Conservation (phyloP, 2,888 invertebrate species). For the Boloria selene region DNA sequence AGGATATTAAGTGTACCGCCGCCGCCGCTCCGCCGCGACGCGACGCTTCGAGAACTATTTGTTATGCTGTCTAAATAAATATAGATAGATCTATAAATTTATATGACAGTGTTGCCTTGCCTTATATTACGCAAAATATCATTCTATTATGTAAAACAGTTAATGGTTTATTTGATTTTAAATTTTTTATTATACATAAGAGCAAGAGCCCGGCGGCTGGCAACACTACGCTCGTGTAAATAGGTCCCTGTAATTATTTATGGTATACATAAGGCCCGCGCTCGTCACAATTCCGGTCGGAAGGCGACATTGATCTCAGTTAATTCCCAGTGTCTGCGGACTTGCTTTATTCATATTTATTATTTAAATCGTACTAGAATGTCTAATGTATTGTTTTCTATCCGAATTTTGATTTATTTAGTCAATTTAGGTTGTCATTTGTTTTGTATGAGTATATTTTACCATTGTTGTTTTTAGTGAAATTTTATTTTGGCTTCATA, state of each 20-base stretch:
- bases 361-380: conserved; percentile 8
- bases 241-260: conserved; percentile 20
- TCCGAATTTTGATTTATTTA: conserved; percentile 53
- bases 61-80: conserved; percentile 11
- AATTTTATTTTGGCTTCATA: conserved; percentile 74
- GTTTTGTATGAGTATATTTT: conserved; percentile 75
- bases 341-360: conserved; percentile 10
- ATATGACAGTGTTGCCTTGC: conserved; percentile 9
- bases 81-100: conserved; percentile 16
- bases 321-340: conserved; percentile 16
- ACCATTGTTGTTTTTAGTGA: conserved; percentile 72
- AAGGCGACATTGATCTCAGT: conserved; percentile 55
- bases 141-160: neutral
- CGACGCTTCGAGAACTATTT: conserved; percentile 27
- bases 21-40: conserved; percentile 15
- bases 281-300: conserved; percentile 54
- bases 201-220: neutral
- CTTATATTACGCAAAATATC: neutral
- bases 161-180: neutral
- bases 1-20: conserved; percentile 21
- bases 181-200: neutral
- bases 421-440: conserved; percentile 64
- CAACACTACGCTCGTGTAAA: conserved; percentile 11
- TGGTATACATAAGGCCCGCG: conserved; percentile 4
- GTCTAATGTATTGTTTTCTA: conserved; percentile 44